These are phyloP conservation scores for Arctocebus calabarensis DNA, from an alignment of 2,797 vertebrate species.

Conservation along the genomic window DNA sequence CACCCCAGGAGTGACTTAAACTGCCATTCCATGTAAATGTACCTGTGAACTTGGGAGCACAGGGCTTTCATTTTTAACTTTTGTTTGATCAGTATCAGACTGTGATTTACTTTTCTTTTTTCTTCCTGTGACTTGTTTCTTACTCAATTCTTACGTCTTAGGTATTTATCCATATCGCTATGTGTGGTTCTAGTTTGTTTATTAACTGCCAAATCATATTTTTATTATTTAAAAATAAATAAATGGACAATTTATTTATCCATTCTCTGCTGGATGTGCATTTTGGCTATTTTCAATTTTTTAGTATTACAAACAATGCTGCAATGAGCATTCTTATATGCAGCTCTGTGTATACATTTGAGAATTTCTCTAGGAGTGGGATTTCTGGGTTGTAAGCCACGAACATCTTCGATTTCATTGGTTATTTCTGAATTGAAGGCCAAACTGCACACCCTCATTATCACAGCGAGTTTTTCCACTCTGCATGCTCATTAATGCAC, in stretches of 20 bases:
- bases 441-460: neutral
- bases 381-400: slow-evolving; percentile 36
- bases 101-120: neutral
- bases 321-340: neutral
- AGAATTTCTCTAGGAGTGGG: slow-evolving; percentile 10
- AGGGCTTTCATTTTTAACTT: neutral
- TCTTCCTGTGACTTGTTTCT: slow-evolving; percentile 44
- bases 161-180: neutral
- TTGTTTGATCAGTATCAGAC: neutral
- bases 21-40: neutral
- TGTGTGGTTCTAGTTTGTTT: slow-evolving; percentile 7
- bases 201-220: neutral
- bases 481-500: neutral
- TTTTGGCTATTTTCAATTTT: slow-evolving; percentile 51
- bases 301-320: neutral
- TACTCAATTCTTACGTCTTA: neutral
- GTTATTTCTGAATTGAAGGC: slow-evolving; percentile 35
- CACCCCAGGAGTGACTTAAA: neutral
- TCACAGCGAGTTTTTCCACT: neutral
- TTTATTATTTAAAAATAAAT: slow-evolving; percentile 45
- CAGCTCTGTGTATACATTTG: neutral
- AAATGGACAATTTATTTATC: neutral
- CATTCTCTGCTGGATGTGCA: slow-evolving; percentile 11
- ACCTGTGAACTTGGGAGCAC: neutral
- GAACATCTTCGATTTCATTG: slow-evolving; percentile 16